phyloP scores from a whole-genome alignment of 2,113 vertebrate genomes.

The Datnioides undecimradiatus region DNA sequence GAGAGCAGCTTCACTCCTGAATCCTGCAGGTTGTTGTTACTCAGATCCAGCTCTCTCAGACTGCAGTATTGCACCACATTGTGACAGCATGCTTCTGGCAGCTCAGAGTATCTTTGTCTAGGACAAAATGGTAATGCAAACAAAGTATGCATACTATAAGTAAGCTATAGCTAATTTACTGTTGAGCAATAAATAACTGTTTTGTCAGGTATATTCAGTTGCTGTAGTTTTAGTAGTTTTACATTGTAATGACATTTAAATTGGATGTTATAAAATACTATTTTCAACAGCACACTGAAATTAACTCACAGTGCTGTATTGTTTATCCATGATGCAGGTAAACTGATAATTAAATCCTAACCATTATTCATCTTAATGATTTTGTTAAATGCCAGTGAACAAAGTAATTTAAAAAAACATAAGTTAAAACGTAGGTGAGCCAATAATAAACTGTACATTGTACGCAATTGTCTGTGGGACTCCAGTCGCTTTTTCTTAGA shows the following conservation, averaged over 20 bases:
- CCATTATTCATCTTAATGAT: neutral
- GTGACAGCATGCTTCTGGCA: too few species aligned
- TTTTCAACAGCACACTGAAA: neutral
- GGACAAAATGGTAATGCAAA: neutral
- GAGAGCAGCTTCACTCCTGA: neutral
- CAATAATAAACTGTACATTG: neutral
- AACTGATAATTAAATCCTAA: neutral
- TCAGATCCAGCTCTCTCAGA: slow-evolving; percentile 5
- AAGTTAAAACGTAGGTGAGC: neutral
- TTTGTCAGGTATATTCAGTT: neutral
- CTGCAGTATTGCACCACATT: neutral
- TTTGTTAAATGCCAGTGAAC: neutral
- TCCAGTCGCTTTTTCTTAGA: neutral
- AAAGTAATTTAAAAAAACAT: neutral
- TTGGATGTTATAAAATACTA: too few species aligned
- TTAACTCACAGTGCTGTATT: neutral
- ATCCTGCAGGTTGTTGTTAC: slow-evolving; percentile 5
- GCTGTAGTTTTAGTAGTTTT: too few species aligned
- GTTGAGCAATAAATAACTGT: neutral
- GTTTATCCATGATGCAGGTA: neutral
- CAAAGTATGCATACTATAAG: neutral
- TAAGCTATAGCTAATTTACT: neutral
- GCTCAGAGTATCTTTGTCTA: neutral
- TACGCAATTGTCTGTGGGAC: neutral
- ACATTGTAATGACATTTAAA: neutral